Percentiles rank a stretch among this genome's conserved stretches.
phyloP scores from a whole-genome alignment of 1,140 invertebrate genomes.

The Lasioglossum albipes region DNA sequence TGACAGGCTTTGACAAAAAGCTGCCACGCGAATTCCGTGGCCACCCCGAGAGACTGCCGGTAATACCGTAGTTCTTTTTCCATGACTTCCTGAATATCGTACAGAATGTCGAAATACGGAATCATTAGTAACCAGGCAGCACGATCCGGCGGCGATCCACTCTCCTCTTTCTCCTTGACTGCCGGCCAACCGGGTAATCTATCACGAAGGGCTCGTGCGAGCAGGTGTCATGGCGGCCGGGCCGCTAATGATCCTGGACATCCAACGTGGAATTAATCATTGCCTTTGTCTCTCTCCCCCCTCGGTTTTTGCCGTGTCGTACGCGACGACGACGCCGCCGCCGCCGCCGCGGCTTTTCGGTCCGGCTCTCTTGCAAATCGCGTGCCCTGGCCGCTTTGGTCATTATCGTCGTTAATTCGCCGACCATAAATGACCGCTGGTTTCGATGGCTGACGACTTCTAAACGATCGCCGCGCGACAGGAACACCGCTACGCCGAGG shows the following conservation, averaged over 20 bases:
- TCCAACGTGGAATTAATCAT: conserved; percentile 76
- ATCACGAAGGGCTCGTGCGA: conserved; percentile 77
- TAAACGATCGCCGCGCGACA: conserved; percentile 20
- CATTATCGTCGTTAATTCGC: conserved; percentile 59
- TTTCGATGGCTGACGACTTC: conserved; percentile 44
- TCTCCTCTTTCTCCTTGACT: conserved; percentile 29
- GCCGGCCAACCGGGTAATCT: conserved; percentile 68
- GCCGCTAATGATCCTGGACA: conserved; percentile 74
- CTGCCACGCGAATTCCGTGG: conserved; percentile 66
- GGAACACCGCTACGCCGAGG: neutral
- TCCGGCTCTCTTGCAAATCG: conserved; percentile 19
- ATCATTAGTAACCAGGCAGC: conserved; percentile 74
- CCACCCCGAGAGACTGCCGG: conserved; percentile 56
- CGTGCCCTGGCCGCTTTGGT: conserved; percentile 27
- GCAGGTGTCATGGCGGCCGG: conserved; percentile 74
- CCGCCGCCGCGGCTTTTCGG: conserved; percentile 54
- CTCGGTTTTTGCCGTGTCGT: conserved; percentile 63
- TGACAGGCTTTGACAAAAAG: conserved; percentile 70
- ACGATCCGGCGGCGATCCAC: conserved; percentile 62
- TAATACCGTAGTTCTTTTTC: conserved; percentile 59
- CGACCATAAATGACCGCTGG: conserved; percentile 18
- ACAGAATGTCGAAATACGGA: conserved; percentile 72
- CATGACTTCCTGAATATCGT: conserved; percentile 70
- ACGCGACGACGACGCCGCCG: conserved; percentile 19
- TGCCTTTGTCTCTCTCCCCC: conserved; percentile 69